Evolutionary conservation across 1,140 invertebrate species (phyloP), one percentile per base, ranked within the genome.

Genomic region (Dermatophagoides farinae): DNA sequence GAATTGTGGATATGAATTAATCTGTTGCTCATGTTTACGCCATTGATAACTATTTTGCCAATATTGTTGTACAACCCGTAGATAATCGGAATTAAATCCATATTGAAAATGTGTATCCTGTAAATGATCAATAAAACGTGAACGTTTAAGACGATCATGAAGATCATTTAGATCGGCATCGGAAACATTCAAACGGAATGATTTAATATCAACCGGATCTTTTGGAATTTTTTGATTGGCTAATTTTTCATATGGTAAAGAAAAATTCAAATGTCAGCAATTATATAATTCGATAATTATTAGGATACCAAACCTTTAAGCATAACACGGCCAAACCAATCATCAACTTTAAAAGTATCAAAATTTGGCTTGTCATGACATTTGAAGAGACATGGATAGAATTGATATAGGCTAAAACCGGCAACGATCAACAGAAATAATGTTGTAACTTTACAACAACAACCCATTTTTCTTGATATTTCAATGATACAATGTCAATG

Each of bases 41-140:
- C 86, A 90, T 65, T 87, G 73, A 69, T 86, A 90, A 20, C 79
- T 73, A n/a, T 77, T 66, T 6, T 71, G 68, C 86, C 84, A 84
- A 70, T 85, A 82, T 76, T 82, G 72, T 77, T 85, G 76, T 44
- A 81, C 77, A 0, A 81, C 80, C 66, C 78, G 71, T 37, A 88
- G 70, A 67, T 80, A 78, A 25, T 79, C 72, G 0, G 79, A 72
- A 70, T 86, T 85, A 62, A 88, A 81, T 10, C 86, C 86, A 69
- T 87, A 88, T 59, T 80, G 70, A 64, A 87, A 88, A 46, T 77
- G 76, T 5, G 77, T 71, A 16, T 43, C 61, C 69, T 85, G 79
- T 53, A 88, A 66, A 1, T 83, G 78, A 9, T 63, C 60, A 22
- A 52, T 37, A 41, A 52, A 51, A 8, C 62, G 47, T 9, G 60